Evolutionary conservation across 1,140 invertebrate species (phyloP).

Genomic region (Apocrypta bakeri): DNA sequence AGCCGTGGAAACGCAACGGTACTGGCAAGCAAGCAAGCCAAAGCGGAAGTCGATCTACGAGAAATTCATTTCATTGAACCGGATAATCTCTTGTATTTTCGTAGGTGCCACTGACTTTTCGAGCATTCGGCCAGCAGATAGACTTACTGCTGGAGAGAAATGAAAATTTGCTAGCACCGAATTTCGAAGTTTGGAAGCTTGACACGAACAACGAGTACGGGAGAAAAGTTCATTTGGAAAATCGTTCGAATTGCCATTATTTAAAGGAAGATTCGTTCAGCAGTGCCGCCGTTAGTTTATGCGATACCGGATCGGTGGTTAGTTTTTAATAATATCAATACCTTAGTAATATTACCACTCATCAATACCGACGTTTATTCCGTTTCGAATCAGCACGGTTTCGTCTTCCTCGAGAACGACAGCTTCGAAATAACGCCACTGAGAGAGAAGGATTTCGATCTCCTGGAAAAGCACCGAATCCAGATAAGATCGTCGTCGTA

Average conservation of each 20-base stretch:
- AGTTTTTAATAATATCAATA: too few relatives aligned
- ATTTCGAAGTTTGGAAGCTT: constrained; percentile 73
- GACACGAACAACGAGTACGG: constrained; percentile 52
- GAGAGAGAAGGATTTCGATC: constrained; percentile 39
- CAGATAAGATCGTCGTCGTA: constrained; percentile 53
- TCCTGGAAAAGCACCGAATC: constrained; percentile 42
- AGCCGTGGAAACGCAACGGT: constrained; percentile 9
- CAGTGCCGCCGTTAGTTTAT: constrained; percentile 75
- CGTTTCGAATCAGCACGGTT: constrained; percentile 73
- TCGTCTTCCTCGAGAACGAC: constrained; percentile 79
- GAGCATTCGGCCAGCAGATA: constrained; percentile 65
- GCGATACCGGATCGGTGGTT: constrained; percentile 71
- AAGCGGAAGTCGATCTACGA: background rate
- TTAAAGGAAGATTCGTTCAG: constrained; percentile 69
- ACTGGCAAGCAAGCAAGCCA: background rate
- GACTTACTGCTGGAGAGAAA: constrained; percentile 73
- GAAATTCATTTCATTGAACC: background rate
- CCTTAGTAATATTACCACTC: too few relatives aligned
- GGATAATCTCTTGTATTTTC: constrained; percentile 37
- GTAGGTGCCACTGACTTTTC: constrained; percentile 66
- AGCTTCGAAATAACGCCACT: constrained; percentile 81
- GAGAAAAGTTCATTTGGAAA: constrained; percentile 57
- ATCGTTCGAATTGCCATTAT: constrained; percentile 72
- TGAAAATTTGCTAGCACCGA: constrained; percentile 68
- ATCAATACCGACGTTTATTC: too few relatives aligned